Evolutionary conservation across 2,113 vertebrate genomes (phyloP).

Genomic region (Apeltes quadracus): DNA sequence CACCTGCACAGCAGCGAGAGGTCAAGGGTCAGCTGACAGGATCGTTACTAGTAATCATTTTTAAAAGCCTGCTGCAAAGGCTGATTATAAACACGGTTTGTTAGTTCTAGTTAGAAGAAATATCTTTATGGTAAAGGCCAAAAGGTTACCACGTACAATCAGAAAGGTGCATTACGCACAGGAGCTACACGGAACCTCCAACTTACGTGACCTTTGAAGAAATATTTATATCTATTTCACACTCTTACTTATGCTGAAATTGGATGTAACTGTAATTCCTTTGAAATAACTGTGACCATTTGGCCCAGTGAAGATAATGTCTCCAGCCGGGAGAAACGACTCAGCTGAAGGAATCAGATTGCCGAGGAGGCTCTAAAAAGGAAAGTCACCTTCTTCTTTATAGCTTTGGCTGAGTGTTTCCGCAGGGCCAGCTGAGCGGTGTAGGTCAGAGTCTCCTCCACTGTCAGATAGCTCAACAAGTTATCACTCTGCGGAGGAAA

Average conservation of each 20-base stretch:
- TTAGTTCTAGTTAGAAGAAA: not conserved
- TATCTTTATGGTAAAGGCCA: not conserved
- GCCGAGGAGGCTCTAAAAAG: not conserved
- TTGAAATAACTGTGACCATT: not conserved
- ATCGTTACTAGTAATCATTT: not conserved
- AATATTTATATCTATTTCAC: not conserved
- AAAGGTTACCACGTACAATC: not conserved
- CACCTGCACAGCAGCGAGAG: slow-evolving; percentile 79
- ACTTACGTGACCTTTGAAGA: not conserved
- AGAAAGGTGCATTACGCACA: not conserved
- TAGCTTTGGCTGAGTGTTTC: slow-evolving; percentile 69
- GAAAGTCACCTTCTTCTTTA: slow-evolving; percentile 86
- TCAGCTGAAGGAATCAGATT: slow-evolving; percentile 7
- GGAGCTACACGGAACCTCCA: not conserved
- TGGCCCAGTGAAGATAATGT: not conserved
- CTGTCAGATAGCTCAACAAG: slow-evolving; percentile 89
- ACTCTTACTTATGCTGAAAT: not conserved
- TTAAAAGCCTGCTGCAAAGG: not conserved
- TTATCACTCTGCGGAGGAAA: slow-evolving; percentile 83
- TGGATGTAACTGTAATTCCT: not conserved
- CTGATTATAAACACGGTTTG: not conserved
- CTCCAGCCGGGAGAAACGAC: rapidly evolving
- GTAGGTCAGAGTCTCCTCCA: slow-evolving; percentile 90
- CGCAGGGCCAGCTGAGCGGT: slow-evolving; percentile 87
- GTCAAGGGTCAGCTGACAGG: slow-evolving; percentile 30